phyloP scores from a whole-genome alignment of 2,888 invertebrate species.

The Criorhina ranunculi region DNA sequence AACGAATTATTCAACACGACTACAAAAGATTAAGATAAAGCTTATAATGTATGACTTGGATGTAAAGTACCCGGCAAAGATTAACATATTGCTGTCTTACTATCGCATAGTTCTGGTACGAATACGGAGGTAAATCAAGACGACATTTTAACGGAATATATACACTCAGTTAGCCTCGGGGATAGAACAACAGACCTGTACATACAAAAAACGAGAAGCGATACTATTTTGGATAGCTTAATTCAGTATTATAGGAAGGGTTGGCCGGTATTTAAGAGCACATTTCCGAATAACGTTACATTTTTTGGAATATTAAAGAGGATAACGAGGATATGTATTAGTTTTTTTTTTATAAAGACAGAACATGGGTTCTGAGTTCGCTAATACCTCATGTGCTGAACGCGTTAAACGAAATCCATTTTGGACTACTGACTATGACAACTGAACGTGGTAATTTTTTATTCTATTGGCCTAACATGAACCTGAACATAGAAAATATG shows the following conservation, averaged over 20 bases:
- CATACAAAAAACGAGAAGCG: too few relatives aligned
- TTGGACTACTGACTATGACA: conserved; percentile 31
- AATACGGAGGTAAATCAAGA: conserved; percentile 44
- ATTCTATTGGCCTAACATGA: conserved; percentile 27
- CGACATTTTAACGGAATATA: conserved; percentile 27
- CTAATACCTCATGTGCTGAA: background rate
- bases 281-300: too few relatives aligned
- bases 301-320: conserved; percentile 43
- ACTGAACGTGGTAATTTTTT: conserved; percentile 13
- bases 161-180: too few relatives aligned
- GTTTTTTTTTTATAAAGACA: conserved; percentile 10
- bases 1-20: conserved; percentile 20
- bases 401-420: conserved; percentile 29
- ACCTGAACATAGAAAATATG: conserved; percentile 17
- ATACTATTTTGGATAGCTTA: too few relatives aligned
- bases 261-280: too few relatives aligned
- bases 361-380: conserved; percentile 15
- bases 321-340: conserved; percentile 49
- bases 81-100: conserved; percentile 53
- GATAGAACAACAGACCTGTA: too few relatives aligned
- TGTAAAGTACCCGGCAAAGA: conserved; percentile 45
- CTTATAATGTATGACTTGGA: conserved; percentile 49
- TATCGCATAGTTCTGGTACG: conserved; percentile 35
- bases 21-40: conserved; percentile 34
- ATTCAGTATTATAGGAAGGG: too few relatives aligned